These are phyloP conservation scores for Theretra japonica DNA, from an alignment of 2,888 invertebrate genomes.

Conservation along the genomic window DNA sequence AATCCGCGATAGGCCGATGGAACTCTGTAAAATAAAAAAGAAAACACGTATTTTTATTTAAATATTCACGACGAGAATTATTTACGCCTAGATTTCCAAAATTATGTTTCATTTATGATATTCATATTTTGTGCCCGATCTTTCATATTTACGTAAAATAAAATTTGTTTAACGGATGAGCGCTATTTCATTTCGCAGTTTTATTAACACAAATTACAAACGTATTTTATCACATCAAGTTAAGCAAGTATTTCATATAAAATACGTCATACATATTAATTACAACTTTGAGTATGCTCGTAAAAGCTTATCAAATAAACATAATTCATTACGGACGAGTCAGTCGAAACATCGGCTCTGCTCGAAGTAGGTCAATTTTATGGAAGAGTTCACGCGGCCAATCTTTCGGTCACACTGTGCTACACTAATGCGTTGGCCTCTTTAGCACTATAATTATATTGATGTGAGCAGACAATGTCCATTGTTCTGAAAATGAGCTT, in stretches of 20 bases:
- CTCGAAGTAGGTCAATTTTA: too few relatives aligned
- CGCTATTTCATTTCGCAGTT: too few relatives aligned
- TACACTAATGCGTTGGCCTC: neutral
- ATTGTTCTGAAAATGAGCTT: neutral
- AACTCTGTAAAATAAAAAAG: too few relatives aligned
- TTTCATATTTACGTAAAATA: too few relatives aligned
- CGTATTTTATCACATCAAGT: neutral
- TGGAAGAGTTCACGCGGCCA: neutral
- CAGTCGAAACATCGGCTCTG: neutral
- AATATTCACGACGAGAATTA: too few relatives aligned
- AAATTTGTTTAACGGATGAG: too few relatives aligned
- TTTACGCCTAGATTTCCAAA: too few relatives aligned
- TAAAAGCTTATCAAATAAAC: neutral
- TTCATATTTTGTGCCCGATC: too few relatives aligned
- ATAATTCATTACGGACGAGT: neutral
- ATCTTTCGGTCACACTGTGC: constrained; percentile 1
- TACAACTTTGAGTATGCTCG: neutral
- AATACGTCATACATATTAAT: neutral
- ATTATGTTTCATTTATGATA: too few relatives aligned
- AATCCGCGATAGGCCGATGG: too few relatives aligned
- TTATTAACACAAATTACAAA: too few relatives aligned
- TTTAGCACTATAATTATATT: neutral
- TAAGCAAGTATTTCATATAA: neutral
- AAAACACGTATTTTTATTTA: too few relatives aligned
- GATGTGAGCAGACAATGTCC: neutral